These are phyloP conservation scores for Eumaeus atala DNA, from an alignment of 1,140 invertebrate genomes.

Conservation along the genomic window DNA sequence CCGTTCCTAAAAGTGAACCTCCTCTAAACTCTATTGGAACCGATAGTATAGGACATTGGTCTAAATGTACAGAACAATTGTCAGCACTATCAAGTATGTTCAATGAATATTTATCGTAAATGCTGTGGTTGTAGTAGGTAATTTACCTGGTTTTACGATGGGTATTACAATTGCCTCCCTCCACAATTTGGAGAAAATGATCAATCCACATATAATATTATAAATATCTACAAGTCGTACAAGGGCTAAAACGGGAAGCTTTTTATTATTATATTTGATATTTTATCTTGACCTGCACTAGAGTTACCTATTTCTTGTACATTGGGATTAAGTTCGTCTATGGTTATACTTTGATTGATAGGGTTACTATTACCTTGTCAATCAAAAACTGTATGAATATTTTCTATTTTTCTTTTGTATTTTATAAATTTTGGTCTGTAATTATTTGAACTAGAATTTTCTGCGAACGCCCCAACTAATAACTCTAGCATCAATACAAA, in stretches of 20 bases:
- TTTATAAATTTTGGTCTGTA: background rate
- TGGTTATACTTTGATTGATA: background rate
- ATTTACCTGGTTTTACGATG: conserved; percentile 1
- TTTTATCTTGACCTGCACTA: background rate
- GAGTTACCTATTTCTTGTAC: conserved; percentile 1
- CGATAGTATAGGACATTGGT: no score
- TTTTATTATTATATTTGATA: conserved; percentile 3
- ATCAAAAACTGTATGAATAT: background rate
- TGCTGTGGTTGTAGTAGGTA: no score
- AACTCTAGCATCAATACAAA: background rate
- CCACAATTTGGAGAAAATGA: background rate
- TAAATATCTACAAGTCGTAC: conserved; percentile 3
- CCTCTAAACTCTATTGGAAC: no score
- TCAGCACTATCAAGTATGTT: no score
- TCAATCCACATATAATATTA: background rate
- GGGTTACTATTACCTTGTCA: background rate
- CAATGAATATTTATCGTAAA: no score
- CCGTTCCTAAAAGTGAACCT: no score
- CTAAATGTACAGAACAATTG: no score
- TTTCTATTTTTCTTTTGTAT: background rate
- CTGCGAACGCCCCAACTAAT: background rate
- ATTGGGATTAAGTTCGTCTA: background rate
- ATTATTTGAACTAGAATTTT: background rate
- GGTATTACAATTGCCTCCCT: background rate
- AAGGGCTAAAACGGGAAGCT: background rate